These are phyloP conservation scores for Drosophila busckii DNA, from an alignment of 1,140 invertebrate species.

Conservation along the genomic window DNA sequence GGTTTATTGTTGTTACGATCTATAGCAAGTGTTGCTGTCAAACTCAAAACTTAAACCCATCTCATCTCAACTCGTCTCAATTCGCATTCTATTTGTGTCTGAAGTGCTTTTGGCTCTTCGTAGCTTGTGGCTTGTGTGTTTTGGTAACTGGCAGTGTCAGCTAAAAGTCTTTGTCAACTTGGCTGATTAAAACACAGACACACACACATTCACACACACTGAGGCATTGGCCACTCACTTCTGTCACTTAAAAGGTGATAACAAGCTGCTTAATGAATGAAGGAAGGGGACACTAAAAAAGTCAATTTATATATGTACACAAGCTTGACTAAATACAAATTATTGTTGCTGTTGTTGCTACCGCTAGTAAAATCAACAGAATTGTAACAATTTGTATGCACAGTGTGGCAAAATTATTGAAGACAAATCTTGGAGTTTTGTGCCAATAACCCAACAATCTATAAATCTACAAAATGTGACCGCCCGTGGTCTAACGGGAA, in stretches of 20 bases:
- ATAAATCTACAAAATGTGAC: too few relatives aligned
- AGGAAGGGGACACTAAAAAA: slow-evolving; percentile 32
- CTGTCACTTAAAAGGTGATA: slow-evolving; percentile 75
- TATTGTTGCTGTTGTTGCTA: slow-evolving; percentile 33
- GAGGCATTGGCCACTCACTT: slow-evolving; percentile 59
- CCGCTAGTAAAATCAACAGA: slow-evolving; percentile 37
- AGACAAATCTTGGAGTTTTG: too few relatives aligned
- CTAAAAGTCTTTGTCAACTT: slow-evolving; percentile 70
- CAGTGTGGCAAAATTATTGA: slow-evolving; percentile 28
- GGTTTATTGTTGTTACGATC: slow-evolving; percentile 15
- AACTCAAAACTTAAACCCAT: too few relatives aligned
- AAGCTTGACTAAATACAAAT: slow-evolving; percentile 21
- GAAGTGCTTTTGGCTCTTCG: slow-evolving; percentile 9
- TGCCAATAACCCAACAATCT: too few relatives aligned
- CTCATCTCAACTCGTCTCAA: slow-evolving; percentile 27
- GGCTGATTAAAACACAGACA: slow-evolving; percentile 52
- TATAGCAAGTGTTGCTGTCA: slow-evolving; percentile 58
- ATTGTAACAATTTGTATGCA: slow-evolving; percentile 55
- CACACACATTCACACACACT: slow-evolving; percentile 2
- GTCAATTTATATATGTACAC: slow-evolving; percentile 20
- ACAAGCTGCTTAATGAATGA: slow-evolving; percentile 63
- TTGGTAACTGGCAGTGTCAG: slow-evolving; percentile 70
- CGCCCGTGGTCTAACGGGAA: too few relatives aligned
- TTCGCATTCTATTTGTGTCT: slow-evolving; percentile 27
- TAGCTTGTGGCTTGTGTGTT: slow-evolving; percentile 12